Evolutionary conservation across 1,140 invertebrate genomes (phyloP), one percentile per base, ranked within the genome.

Genomic region (Episyrphus balteatus): DNA sequence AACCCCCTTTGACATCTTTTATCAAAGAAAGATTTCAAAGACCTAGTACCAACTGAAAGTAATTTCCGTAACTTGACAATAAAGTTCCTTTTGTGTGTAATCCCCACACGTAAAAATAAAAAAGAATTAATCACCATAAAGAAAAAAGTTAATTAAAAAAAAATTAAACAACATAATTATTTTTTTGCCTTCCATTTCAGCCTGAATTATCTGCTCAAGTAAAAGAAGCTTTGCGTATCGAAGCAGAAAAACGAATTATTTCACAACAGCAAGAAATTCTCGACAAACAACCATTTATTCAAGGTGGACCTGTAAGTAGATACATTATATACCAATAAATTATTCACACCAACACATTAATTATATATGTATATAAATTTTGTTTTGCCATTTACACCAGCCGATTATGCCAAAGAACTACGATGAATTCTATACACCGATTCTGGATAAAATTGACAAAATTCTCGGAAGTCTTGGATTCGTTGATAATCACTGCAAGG

Each of bases 381-480:
- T 34, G n/a, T 43, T 33, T 37, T 48, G 17, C 32, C 10, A 6
- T 39, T 8, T 36, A 30, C 7, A 46, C 49, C 31, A 67, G 64
- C 64, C 63, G n/a, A 48, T 67, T 6, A 65, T 63, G 46, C 63
- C 65, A 42, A 60, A 65, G 15, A 64, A 62, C 46, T 67, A 67
- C 50, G 86, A 89, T 56, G 74, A 81, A 13, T 89, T 86, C 70
- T 91, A 88, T 61, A 80, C 79, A n/a, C 77, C 81, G 7, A 81
- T 90, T 37, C 57, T 89, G 15, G 73, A 79, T 5, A 79, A 77
- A 57, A 77, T 91, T 9, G 85, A 89, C 54, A 75, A 79, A 8
- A 81, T 89, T 36, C 78, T 89, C 31, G 68, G 61, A 8, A 77
- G 82, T 37, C 62, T 89, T 37, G 80, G 80, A 18, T 73, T 78